Evolutionary conservation across 2,797 vertebrate species (phyloP).

Genomic region (Peromyscus melanophrys): DNA sequence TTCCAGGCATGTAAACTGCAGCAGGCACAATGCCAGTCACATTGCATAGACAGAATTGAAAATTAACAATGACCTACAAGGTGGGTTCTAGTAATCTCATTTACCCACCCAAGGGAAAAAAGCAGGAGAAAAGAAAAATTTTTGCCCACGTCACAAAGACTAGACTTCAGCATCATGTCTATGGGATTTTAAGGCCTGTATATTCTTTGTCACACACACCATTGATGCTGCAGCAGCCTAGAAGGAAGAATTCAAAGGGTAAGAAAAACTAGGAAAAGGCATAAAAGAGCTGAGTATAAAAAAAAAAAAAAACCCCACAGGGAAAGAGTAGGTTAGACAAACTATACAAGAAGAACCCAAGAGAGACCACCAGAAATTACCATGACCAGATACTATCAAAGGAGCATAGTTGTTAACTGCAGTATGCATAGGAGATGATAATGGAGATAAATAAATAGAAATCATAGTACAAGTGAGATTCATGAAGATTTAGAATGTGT

Average conservation of each 20-base stretch:
- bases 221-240: neutral
- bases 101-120: neutral
- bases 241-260: neutral
- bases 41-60: neutral
- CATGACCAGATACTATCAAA: neutral
- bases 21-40: neutral
- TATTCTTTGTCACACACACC: neutral
- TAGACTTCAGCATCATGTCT: neutral
- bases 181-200: neutral
- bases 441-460: neutral
- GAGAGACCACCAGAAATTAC: neutral
- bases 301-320: neutral
- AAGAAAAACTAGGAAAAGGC: neutral
- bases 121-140: neutral
- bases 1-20: neutral
- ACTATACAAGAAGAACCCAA: neutral
- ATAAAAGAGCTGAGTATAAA: neutral
- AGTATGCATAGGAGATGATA: neutral
- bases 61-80: neutral
- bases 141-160: neutral
- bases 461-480: neutral
- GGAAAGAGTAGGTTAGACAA: neutral
- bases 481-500: neutral
- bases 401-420: neutral
- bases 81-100: neutral